Evolutionary conservation across 2,113 vertebrate species (phyloP).

Genomic region (Coptodon rendalli): DNA sequence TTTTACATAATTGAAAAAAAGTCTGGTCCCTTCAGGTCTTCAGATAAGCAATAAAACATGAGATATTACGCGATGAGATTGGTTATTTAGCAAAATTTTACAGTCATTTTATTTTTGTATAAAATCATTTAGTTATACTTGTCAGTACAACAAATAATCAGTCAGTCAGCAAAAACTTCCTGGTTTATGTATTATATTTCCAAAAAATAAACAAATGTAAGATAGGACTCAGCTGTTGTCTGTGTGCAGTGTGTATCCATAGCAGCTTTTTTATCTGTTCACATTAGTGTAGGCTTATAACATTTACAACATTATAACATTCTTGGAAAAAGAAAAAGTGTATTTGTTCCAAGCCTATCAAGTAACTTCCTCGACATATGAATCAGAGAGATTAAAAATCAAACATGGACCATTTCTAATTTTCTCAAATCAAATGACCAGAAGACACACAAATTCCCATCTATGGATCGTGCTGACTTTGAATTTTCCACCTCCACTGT

Average conservation of each 20-base stretch:
- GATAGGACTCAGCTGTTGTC: neutral
- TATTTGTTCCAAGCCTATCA: neutral
- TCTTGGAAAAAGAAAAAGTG: neutral
- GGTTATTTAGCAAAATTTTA: neutral
- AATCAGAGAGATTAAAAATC: neutral
- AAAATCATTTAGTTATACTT: neutral
- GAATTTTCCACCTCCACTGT: neutral
- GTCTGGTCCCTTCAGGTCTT: neutral
- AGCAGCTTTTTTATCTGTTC: neutral
- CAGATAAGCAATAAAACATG: neutral
- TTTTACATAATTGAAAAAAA: neutral
- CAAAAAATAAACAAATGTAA: neutral
- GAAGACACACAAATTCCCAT: neutral
- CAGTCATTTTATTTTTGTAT: neutral
- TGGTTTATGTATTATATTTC: neutral
- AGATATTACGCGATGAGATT: neutral
- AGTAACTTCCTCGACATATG: neutral
- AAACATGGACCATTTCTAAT: neutral
- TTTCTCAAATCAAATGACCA: neutral
- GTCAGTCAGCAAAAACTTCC: neutral
- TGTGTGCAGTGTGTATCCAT: neutral
- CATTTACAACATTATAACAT: neutral
- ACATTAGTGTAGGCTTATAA: neutral
- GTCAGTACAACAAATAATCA: neutral
- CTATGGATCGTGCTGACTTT: neutral